Evolutionary conservation across 2,888 invertebrate genomes (phyloP).

Genomic region (Ophion costatus): DNA sequence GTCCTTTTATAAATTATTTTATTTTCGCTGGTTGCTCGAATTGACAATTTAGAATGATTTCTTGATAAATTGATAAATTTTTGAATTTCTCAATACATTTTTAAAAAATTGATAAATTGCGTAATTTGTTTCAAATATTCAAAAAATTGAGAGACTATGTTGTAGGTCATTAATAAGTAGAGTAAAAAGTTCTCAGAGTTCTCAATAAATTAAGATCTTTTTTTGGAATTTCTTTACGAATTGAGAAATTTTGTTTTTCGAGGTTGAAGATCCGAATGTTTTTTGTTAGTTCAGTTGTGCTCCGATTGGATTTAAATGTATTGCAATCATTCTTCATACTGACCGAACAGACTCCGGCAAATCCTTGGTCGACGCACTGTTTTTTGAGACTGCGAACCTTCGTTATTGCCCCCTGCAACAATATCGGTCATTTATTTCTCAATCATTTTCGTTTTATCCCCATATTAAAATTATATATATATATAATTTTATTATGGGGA

Average conservation of each 20-base stretch:
- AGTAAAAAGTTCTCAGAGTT: neutral
- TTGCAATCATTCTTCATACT: neutral
- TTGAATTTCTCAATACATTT: neutral
- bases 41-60: neutral
- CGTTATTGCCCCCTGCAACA: neutral
- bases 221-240: neutral
- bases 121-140: neutral
- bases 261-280: too few species aligned
- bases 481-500: too few species aligned
- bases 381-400: constrained; percentile 10
- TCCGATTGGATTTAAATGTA: neutral
- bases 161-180: neutral
- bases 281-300: neutral
- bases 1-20: neutral
- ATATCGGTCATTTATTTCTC: neutral
- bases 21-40: neutral
- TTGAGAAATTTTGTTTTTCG: neutral
- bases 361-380: constrained; percentile 32
- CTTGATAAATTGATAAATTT: neutral
- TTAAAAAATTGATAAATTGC: neutral
- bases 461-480: too few species aligned
- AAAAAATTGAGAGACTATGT: neutral
- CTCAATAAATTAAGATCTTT: neutral
- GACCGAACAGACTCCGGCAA: constrained; percentile 8
- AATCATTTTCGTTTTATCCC: neutral